These are phyloP conservation scores for Papilio polyxenes DNA, from an alignment of 1,140 invertebrate species.

Conservation along the genomic window DNA sequence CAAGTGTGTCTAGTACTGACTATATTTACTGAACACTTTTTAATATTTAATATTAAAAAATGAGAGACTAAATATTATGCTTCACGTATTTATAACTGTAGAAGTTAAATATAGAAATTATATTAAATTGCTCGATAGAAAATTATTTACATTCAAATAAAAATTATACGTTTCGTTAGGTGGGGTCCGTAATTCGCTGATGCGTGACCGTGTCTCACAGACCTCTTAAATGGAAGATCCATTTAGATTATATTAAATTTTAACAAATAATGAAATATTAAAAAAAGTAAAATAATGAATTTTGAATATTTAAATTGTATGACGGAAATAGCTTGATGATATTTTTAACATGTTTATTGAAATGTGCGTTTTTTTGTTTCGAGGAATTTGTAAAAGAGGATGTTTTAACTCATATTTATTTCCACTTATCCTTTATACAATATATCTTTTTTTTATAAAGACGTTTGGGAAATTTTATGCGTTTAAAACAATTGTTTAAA, in stretches of 20 bases:
- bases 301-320: background rate
- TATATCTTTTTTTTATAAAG: no score
- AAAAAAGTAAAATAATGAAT: background rate
- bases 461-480: no score
- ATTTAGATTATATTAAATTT: conserved; percentile 21
- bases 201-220: conserved; percentile 37
- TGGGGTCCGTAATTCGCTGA: conserved; percentile 33
- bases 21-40: background rate
- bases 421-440: no score
- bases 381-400: no score
- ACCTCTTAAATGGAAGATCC: conserved; percentile 36
- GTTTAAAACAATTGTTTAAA: background rate
- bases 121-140: conserved; percentile 39
- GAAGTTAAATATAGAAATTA: conserved; percentile 42
- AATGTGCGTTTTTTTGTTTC: no score
- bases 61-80: no score
- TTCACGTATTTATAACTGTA: background rate
- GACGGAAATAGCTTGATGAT: background rate
- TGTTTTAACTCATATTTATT: no score
- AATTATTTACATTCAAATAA: conserved; percentile 37
- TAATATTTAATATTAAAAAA: background rate
- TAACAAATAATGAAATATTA: background rate
- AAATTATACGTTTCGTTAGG: conserved; percentile 41
- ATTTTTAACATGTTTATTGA: no score
- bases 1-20: no score